A percentile compares a stretch with the other conserved stretches of the same genome.
Evolutionary conservation across 2,888 invertebrate species (phyloP).

Genomic region (Chelonus formosanus): DNA sequence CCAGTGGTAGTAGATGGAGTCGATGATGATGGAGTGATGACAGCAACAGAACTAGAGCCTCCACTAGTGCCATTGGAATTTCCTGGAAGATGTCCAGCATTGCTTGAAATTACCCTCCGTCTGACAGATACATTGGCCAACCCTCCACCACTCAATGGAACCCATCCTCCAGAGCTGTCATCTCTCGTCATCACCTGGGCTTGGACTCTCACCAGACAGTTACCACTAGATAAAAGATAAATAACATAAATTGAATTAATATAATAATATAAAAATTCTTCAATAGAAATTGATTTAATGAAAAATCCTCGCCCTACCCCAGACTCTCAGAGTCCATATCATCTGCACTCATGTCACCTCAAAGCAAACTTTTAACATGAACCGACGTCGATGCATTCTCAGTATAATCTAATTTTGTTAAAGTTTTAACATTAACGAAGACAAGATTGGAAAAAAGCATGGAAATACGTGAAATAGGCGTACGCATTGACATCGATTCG

Average conservation of each 20-base stretch:
- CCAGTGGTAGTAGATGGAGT: conserved; percentile 47
- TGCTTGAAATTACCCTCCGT: conserved; percentile 71
- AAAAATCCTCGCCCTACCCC: conserved; percentile 27
- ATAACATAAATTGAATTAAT: not conserved
- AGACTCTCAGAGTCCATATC: conserved; percentile 32
- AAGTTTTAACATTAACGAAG: conserved; percentile 2
- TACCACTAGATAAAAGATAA: conserved; percentile 71
- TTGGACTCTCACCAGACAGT: conserved; percentile 94
- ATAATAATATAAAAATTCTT: conserved; percentile 10
- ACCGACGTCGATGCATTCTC: conserved; percentile 20
- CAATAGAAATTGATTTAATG: not conserved
- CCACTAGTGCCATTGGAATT: conserved; percentile 27
- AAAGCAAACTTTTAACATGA: conserved; percentile 8
- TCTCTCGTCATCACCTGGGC: conserved; percentile 99
- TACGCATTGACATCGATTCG: conserved; percentile 57
- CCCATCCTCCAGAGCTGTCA: conserved; percentile 96
- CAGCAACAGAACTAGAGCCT: conserved; percentile 20
- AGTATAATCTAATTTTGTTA: conserved; percentile 18
- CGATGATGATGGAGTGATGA: conserved; percentile 48
- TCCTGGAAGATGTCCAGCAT: conserved; percentile 36
- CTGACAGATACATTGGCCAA: conserved; percentile 92
- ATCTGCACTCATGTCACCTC: conserved; percentile 28
- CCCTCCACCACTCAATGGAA: conserved; percentile 92
- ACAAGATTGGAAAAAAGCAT: conserved; percentile 28
- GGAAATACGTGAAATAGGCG: conserved; percentile 38